Conservation (phyloP, 2,888 invertebrate genomes). For the Cryptocheilus praepositus region DNA sequence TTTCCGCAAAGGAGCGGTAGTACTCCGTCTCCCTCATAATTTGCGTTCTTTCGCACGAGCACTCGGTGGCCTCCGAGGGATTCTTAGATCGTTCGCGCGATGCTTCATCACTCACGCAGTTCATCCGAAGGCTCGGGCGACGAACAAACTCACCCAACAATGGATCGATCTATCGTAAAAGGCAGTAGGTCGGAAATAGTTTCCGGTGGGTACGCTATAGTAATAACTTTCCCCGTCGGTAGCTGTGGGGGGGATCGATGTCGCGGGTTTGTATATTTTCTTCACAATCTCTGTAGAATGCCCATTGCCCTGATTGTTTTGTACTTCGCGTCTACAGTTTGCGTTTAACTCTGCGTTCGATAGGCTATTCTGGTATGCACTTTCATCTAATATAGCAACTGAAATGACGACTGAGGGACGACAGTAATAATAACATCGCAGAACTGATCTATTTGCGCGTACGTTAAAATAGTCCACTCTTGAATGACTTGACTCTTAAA, state of each 20-base stretch:
- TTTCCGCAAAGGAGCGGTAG: no score
- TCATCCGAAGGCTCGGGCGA: background rate
- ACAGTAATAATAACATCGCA: no score
- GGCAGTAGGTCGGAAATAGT: constrained; percentile 4
- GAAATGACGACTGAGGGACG: no score
- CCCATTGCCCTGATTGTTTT: no score
- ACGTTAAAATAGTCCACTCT: no score
- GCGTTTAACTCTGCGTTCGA: no score
- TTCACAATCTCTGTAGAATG: background rate
- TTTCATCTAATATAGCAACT: no score
- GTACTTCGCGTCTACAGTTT: no score
- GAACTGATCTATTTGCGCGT: no score
- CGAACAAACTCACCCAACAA: background rate
- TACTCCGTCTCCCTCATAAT: no score
- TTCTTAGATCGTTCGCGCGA: background rate
- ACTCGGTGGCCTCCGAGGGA: background rate
- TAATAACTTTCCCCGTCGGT: constrained; percentile 1
- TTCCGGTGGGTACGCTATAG: background rate
- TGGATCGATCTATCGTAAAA: constrained; percentile 6
- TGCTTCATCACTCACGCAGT: background rate
- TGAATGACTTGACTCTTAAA: no score
- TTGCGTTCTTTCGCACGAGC: background rate
- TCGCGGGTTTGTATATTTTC: background rate
- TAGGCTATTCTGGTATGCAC: no score
- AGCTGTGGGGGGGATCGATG: background rate